Evolutionary conservation across 1,140 invertebrate genomes (phyloP).

Genomic region (Drosophila pseudoananassae): DNA sequence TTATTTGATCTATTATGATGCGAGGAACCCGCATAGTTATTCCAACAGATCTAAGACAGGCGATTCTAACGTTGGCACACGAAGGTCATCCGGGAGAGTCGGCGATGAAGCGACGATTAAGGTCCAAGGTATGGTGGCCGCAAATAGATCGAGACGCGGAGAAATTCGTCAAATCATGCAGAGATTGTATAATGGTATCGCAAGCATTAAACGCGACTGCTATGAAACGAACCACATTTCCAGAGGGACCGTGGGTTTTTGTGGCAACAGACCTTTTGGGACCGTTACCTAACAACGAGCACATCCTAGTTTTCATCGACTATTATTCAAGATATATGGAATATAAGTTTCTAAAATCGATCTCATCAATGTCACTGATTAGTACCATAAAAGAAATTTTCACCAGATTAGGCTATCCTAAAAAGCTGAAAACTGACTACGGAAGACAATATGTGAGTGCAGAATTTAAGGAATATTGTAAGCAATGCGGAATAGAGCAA

Average conservation of each 20-base stretch:
- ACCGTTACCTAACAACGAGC: no score
- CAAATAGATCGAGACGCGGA: conserved; percentile 85
- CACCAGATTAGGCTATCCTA: no score
- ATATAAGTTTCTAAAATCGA: no score
- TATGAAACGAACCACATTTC: conserved; percentile 27
- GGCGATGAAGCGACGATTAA: conserved; percentile 85
- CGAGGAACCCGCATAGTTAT: conserved; percentile 60
- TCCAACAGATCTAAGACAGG: conserved; percentile 46
- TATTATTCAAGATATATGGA: conserved; percentile 1
- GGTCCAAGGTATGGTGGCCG: conserved; percentile 86
- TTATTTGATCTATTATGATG: conserved; percentile 16
- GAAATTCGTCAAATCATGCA: conserved; percentile 83
- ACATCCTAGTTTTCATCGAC: no score
- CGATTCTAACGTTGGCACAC: conserved; percentile 80
- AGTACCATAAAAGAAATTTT: no score
- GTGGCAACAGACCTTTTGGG: conserved; percentile 22
- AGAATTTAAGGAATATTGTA: no score
- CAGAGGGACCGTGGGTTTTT: conserved; percentile 20
- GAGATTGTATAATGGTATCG: no score
- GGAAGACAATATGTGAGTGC: no score
- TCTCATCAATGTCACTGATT: no score
- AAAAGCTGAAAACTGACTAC: no score
- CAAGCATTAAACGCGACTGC: conserved; percentile 10
- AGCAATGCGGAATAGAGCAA: no score
- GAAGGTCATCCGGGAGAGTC: conserved; percentile 85